Evolutionary conservation across 1,140 invertebrate species (phyloP).

Genomic region (Rhopalosiphum padi): DNA sequence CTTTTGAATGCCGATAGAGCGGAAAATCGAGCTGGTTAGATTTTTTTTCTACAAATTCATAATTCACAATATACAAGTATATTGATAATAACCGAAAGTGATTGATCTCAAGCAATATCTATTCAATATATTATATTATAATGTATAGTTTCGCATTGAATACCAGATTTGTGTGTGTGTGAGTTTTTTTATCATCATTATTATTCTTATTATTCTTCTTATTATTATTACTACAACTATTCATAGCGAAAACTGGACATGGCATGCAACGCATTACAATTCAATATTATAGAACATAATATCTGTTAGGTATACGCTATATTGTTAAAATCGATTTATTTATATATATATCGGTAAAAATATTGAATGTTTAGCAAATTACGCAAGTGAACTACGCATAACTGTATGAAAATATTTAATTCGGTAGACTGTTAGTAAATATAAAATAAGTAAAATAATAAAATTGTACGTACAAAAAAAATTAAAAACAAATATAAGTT

Average conservation of each 20-base stretch:
- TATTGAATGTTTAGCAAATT: background rate
- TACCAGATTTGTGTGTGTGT: background rate
- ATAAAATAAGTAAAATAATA: too few relatives aligned
- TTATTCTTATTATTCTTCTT: background rate
- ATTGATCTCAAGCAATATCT: background rate
- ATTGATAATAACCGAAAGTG: conserved; percentile 3
- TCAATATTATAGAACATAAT: background rate
- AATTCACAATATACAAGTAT: background rate
- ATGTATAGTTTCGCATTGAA: background rate
- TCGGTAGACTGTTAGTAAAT: background rate
- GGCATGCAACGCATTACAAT: background rate
- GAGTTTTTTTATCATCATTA: too few relatives aligned
- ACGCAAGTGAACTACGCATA: background rate
- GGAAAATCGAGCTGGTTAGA: conserved; percentile 29
- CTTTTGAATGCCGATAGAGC: background rate
- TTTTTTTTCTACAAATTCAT: background rate
- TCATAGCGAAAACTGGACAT: background rate
- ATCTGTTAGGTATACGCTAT: background rate
- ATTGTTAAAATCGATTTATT: background rate
- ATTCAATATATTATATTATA: background rate
- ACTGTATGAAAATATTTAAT: background rate
- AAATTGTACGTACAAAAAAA: too few relatives aligned
- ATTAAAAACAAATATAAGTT: too few relatives aligned
- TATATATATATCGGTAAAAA: background rate
- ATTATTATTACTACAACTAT: background rate